phyloP scores from a whole-genome alignment of 2,797 vertebrate species.

The Bradypodion ventrale region DNA sequence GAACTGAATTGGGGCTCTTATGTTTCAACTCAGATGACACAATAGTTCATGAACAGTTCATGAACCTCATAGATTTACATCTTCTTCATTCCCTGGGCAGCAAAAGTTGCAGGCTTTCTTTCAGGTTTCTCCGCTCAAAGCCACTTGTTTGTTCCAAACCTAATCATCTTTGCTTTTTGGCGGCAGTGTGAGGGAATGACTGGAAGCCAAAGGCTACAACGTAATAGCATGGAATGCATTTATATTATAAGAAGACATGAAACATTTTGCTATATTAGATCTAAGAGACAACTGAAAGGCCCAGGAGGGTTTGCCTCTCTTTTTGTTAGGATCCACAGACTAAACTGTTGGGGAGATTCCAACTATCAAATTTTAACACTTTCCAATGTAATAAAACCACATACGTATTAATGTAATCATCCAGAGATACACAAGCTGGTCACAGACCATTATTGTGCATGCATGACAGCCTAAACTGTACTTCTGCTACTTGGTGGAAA shows the following conservation, averaged over 20 bases:
- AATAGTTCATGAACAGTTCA: not conserved
- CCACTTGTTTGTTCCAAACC: slow-evolving; percentile 17
- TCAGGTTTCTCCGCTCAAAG: not conserved
- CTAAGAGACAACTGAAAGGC: not conserved
- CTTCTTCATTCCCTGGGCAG: slow-evolving; percentile 15
- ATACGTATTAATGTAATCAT: not conserved
- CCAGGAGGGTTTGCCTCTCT: not conserved
- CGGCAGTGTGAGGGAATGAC: not conserved
- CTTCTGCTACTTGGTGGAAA: not conserved
- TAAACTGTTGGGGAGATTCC: not conserved
- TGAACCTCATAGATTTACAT: slow-evolving; percentile 13
- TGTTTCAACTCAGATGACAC: not conserved
- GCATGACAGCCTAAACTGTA: not conserved
- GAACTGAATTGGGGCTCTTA: no score
- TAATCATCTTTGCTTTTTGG: not conserved
- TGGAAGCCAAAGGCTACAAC: not conserved
- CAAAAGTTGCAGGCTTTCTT: not conserved
- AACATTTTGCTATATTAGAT: slow-evolving; percentile 26
- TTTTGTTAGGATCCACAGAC: not conserved
- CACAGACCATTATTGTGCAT: not conserved
- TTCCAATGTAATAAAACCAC: not conserved
- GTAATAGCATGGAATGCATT: slow-evolving; percentile 8
- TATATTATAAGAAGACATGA: slow-evolving; percentile 14
- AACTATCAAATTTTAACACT: not conserved
- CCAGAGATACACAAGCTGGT: not conserved